Evolutionary conservation across 2,888 invertebrate genomes (phyloP), one percentile per base, ranked within the genome.

Genomic region (Pantelozetes paolii): DNA sequence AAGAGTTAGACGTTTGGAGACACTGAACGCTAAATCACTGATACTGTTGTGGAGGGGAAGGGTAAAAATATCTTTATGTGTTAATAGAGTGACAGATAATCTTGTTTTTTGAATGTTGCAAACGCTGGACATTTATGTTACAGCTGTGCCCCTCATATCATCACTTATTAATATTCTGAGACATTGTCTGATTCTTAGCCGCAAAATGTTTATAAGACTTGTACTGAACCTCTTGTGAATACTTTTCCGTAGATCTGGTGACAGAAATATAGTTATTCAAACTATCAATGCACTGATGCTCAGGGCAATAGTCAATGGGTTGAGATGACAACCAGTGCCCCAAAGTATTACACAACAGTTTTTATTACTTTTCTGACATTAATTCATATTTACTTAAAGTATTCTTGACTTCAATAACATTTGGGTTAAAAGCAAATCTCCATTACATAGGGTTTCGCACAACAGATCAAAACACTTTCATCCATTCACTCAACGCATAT

Each of bases 351-450:
- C 32, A 32, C 62, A 62, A 62, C 62, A 62, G 62, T 62, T 62
- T 36, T 62, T 36, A 36, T 36, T 62, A 32, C 62, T 62, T 15
- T 8, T 6, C 26, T 26, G 26, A 54, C 23, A 1, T 54, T 32
- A 62, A 62, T 18, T 23, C 26, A 23, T 67, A 67, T 67, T 67
- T 42, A 42, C 67, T 20, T 20, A 40, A 67, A n/a, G 42, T 64
- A 64, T 36, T 11, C 36, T 32, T 32, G 15, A 62, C 62, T 18
- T 62, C 36, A 36, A 67, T 67, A 67, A 67, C 67, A 40, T 36
- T 67, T 36, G 62, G 42, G n/a, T 62, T 42, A 67, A 67, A 67
- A 67, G 67, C 67, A 67, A 67, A 67, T 36, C 42, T 36, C 67
- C 42, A 67, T 67, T 67, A 67, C 42, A 9, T 64, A n/a, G 3